phyloP scores from a whole-genome alignment of 2,888 invertebrate species.

The Amblyjoppa fuscipennis region DNA sequence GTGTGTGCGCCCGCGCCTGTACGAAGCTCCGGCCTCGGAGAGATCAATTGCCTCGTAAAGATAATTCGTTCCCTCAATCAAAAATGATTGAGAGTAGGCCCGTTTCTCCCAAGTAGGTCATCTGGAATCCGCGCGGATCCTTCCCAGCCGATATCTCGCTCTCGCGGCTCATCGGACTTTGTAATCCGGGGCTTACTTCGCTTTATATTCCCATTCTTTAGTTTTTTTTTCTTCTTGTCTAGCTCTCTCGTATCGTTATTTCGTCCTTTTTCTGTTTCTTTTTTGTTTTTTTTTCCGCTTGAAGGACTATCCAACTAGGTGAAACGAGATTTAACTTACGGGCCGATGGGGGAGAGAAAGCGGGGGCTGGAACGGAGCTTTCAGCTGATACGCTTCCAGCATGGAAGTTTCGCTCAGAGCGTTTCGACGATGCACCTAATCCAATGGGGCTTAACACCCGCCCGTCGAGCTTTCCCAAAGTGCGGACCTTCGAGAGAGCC shows the following conservation, averaged over 20 bases:
- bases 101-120: constrained; percentile 52
- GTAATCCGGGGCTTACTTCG: constrained; percentile 25
- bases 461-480: constrained; percentile 44
- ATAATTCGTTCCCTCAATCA: constrained; percentile 65
- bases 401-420: not conserved
- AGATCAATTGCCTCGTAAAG: constrained; percentile 68
- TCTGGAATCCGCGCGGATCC: constrained; percentile 31
- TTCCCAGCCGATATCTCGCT: constrained; percentile 4
- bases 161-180: constrained; percentile 28
- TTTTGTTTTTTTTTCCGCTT: not conserved
- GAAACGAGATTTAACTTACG: constrained; percentile 11
- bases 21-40: constrained; percentile 42
- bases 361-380: constrained; percentile 8
- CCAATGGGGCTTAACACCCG: constrained; percentile 44
- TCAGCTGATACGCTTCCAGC: constrained; percentile 23
- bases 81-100: constrained; percentile 59
- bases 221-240: not conserved
- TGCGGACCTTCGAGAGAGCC: not conserved
- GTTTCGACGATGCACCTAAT: constrained; percentile 47
- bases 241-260: not conserved
- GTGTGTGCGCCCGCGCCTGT: not conserved
- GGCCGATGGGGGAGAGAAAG: not conserved
- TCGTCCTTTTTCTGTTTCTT: constrained; percentile 5
- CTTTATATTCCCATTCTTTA: constrained; percentile 10
- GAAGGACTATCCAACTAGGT: constrained; percentile 18